phyloP scores from a whole-genome alignment of 2,797 vertebrate species.

The Fistularia tabacaria region DNA sequence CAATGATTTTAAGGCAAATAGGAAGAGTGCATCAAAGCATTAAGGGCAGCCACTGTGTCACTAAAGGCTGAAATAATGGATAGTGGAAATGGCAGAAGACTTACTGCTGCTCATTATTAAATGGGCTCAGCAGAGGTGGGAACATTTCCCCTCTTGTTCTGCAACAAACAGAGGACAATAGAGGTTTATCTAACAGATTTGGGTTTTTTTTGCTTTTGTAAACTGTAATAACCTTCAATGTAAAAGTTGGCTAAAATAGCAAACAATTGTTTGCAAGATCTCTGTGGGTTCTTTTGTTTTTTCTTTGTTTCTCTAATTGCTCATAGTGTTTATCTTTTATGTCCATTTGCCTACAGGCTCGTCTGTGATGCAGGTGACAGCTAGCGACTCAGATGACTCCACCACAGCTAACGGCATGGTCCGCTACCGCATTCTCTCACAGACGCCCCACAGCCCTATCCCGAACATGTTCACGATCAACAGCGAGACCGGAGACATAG shows the following conservation, averaged over 20 bases:
- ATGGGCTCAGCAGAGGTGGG: conserved; percentile 62
- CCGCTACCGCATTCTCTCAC: conserved; percentile 91
- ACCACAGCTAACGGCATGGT: conserved; percentile 96
- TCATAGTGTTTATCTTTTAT: not conserved
- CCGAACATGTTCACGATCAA: conserved; percentile 99
- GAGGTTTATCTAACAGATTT: conserved; percentile 41
- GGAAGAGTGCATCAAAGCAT: conserved; percentile 62
- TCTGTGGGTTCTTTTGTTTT: conserved; percentile 42
- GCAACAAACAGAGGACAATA: conserved; percentile 26
- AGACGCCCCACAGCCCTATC: conserved; percentile 90
- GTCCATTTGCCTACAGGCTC: conserved; percentile 76
- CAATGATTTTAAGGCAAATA: conserved; percentile 69
- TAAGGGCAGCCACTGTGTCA: conserved; percentile 50
- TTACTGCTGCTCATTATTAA: conserved; percentile 68
- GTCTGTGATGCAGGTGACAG: conserved; percentile 95
- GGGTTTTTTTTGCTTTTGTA: conserved; percentile 25
- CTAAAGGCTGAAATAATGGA: conserved; percentile 67
- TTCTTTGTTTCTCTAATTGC: not conserved
- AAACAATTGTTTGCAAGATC: conserved; percentile 40
- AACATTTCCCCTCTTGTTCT: conserved; percentile 28
- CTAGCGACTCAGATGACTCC: conserved; percentile 88
- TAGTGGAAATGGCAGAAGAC: conserved; percentile 61
- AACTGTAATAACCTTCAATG: conserved; percentile 16
- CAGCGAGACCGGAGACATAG: conserved; percentile 92
- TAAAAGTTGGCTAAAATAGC: conserved; percentile 20